Base-by-base conservation (phyloP, 2,113 vertebrate genomes). In the Nibea albiflora region DNA sequence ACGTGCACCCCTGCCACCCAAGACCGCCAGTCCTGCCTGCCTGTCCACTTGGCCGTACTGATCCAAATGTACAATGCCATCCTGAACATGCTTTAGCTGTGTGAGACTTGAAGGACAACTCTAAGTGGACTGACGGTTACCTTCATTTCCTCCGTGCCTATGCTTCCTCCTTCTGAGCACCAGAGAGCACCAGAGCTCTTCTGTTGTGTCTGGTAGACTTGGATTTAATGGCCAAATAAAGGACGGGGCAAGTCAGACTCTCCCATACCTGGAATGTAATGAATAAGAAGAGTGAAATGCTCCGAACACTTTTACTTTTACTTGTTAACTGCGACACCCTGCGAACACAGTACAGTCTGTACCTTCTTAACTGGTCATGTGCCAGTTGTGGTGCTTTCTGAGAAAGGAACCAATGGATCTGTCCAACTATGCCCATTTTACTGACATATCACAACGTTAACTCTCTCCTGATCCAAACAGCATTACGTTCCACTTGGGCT, bases 61-160 rank as follows among this genome's bases (percentile, higher is more conserved):
- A 98, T 96, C 78, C 98, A 99, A 94, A 94, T 99, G 96, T 99
- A 99, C 96, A 99, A 99, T 3, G 97, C 97, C 96, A 96, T 99
- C 94, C 97, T 98, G 95, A 98, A 98, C 89, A 96, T 96, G 95
- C 97, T 99, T 65, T 99, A 95, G 95, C 81, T 46, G 44, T 56
- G 65, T 2, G 62, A 67, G 31, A 62, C 74, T 76, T 70, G 17
- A 19, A 80, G 92, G 93, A 81, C 71, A 75, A 35, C 57, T 69
- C 11, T 28, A 24, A 28, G 4, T 53, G 69, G 56, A 57, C 46
- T 14, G 50, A 76, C 2, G 31, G 35, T 58, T 44, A 20, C 50
- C 62, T 76, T 78, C 53, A 44, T 53, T 73, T 78, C 50, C 63
- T 73, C 67, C 75, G 85, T 90, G 86, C 92, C 87, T 88, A 78